Evolutionary conservation across 2,888 invertebrate species (phyloP).

Genomic region (Drosophila glabriapex): DNA sequence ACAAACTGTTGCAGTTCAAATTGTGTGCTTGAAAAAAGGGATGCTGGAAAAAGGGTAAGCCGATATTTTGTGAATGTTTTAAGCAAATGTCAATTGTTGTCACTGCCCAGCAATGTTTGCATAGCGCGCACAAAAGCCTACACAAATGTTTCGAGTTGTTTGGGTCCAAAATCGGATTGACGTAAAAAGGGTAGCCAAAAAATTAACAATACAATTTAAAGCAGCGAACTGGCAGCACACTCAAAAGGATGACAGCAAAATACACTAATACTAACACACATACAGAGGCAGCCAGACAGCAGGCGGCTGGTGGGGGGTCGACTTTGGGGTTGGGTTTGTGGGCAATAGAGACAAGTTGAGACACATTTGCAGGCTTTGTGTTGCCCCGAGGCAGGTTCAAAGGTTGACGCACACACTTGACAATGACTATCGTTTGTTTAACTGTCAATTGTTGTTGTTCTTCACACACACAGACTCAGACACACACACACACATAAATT

Average conservation of each 20-base stretch:
- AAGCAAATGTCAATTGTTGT: constrained; percentile 63
- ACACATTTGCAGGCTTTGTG: constrained; percentile 39
- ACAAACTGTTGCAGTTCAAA: constrained; percentile 54
- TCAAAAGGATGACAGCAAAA: constrained; percentile 41
- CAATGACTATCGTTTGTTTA: constrained; percentile 79
- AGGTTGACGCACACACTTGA: constrained; percentile 81
- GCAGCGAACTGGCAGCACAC: constrained; percentile 46
- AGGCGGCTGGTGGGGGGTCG: constrained; percentile 4
- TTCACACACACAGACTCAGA: constrained; percentile 15
- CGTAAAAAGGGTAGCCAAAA: constrained; percentile 60
- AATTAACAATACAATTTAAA: constrained; percentile 82
- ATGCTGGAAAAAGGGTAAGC: neutral
- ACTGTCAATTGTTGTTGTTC: constrained; percentile 73
- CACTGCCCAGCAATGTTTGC: constrained; percentile 66
- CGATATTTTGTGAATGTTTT: constrained; percentile 11
- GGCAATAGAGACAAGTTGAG: constrained; percentile 17
- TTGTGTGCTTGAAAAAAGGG: neutral
- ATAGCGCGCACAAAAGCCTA: constrained; percentile 61
- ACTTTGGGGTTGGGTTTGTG: constrained; percentile 4
- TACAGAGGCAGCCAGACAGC: constrained; percentile 4
- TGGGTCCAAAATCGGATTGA: constrained; percentile 43
- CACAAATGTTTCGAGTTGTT: constrained; percentile 42
- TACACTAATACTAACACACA: constrained; percentile 24
- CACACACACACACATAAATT: constrained; percentile 55
- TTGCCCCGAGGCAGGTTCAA: constrained; percentile 64